Evolutionary conservation across 2,888 invertebrate species (phyloP).

Genomic region (Synanthedon vespiformis): DNA sequence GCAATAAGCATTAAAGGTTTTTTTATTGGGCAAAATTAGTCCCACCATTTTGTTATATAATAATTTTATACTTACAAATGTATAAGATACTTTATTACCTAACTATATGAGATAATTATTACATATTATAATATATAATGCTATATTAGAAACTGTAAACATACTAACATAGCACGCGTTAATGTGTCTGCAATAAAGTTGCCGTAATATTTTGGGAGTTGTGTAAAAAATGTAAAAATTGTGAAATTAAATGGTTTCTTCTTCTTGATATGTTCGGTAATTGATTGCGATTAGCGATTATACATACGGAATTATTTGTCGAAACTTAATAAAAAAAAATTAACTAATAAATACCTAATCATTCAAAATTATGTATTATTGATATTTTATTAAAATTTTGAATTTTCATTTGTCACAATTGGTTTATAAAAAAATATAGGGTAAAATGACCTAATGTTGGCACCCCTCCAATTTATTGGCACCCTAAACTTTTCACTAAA

Average conservation of each 20-base stretch:
- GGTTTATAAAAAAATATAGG: too few relatives aligned
- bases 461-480: too few relatives aligned
- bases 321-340: too few relatives aligned
- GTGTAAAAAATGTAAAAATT: background rate
- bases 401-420: too few relatives aligned
- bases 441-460: too few relatives aligned
- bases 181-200: conserved; percentile 12
- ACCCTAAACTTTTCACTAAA: too few relatives aligned
- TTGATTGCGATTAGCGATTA: background rate
- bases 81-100: conserved; percentile 22
- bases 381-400: too few relatives aligned
- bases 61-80: conserved; percentile 9
- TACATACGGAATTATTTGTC: too few relatives aligned
- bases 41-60: conserved; percentile 40
- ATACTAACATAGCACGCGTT: conserved; percentile 31
- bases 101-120: conserved; percentile 56
- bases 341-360: too few relatives aligned
- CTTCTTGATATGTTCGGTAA: background rate
- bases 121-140: conserved; percentile 20
- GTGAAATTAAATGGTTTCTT: background rate
- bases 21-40: conserved; percentile 33
- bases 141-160: conserved; percentile 50
- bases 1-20: background rate
- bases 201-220: background rate
- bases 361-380: too few relatives aligned